These are phyloP conservation scores for Chitala chitala DNA, from an alignment of 2,113 vertebrate species.

Conservation along the genomic window DNA sequence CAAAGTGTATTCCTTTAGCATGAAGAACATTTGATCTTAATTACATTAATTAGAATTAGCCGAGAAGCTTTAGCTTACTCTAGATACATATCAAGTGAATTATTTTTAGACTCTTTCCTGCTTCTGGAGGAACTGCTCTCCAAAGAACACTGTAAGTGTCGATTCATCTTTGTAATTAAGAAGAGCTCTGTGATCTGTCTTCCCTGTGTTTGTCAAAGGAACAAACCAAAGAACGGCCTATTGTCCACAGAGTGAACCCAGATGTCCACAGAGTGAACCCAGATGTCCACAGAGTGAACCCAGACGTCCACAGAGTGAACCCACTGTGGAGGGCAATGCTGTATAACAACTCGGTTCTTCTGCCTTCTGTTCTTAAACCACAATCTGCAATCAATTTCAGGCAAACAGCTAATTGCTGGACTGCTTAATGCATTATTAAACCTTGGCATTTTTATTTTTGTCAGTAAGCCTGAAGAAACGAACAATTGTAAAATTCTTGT, in stretches of 20 bases:
- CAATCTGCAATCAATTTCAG: too few species aligned
- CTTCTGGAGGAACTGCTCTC: conserved; percentile 18
- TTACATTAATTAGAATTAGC: conserved; percentile 18
- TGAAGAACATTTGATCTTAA: neutral
- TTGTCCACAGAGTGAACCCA: neutral
- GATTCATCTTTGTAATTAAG: conserved; percentile 27
- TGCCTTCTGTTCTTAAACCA: too few species aligned
- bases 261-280: neutral
- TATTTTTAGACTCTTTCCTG: conserved; percentile 26
- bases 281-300: neutral
- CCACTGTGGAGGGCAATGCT: too few species aligned
- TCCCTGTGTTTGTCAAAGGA: conserved; percentile 9
- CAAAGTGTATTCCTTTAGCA: neutral
- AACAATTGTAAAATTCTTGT: too few species aligned
- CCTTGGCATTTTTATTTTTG: neutral
- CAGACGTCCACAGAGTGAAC: neutral
- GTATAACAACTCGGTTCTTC: neutral
- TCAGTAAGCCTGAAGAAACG: too few species aligned
- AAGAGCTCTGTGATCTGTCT: neutral
- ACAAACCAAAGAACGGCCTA: neutral
- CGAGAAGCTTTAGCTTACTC: conserved; percentile 21
- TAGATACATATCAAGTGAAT: conserved; percentile 24
- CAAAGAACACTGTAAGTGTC: conserved; percentile 21
- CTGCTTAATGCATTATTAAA: neutral
- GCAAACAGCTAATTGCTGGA: too few species aligned